Evolutionary conservation across 2,888 invertebrate genomes (phyloP), one percentile per base, ranked within the genome.

Genomic region (Chironomus tentans): DNA sequence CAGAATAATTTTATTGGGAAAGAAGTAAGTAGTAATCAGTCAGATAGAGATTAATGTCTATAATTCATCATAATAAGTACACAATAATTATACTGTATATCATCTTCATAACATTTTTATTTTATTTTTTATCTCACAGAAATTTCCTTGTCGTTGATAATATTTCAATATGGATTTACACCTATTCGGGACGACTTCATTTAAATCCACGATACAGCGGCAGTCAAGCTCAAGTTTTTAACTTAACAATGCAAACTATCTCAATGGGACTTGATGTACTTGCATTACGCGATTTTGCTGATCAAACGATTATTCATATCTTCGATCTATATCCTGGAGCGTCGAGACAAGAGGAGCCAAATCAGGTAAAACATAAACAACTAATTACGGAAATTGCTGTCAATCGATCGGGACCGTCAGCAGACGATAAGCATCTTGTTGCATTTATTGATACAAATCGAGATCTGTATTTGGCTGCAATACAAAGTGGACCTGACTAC

Each of bases 141-240:
- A 92, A 95, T 81, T 91, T 99, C 81, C 87, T 97, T 79, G 85
- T 98, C 68, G 91, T 97, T 68, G 98, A 98, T 83, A 90, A 92
- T 78, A 88, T 89, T 21, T 89, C 90, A 1, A 87, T 97, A 13
- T 92, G 93, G 78, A 87, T 98, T 5, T 97, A 97, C 83, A 94
- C 92, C 77, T 99, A 97, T 81, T 96, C 97, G 82, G 98, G 98
- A 0, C 88, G 96, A 69, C 85, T 95, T 62, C 86, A 94, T 24
- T 91, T 94, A 10, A 91, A 92, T 79, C 95, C 97, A 0, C 90
- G 92, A 76, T 94, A 94, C 90, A 89, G 90, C 3, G 92, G 93
- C 68, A 91, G 95, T 83, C 88, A 93, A 77, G 89, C 93, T 1
- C 97, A 97, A 80, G 88, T 84, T 24, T 79, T 82, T 0, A 70